Evolutionary conservation across 2,113 vertebrate species (phyloP), one percentile per base, ranked within the genome.

Genomic region (Strix aluco): DNA sequence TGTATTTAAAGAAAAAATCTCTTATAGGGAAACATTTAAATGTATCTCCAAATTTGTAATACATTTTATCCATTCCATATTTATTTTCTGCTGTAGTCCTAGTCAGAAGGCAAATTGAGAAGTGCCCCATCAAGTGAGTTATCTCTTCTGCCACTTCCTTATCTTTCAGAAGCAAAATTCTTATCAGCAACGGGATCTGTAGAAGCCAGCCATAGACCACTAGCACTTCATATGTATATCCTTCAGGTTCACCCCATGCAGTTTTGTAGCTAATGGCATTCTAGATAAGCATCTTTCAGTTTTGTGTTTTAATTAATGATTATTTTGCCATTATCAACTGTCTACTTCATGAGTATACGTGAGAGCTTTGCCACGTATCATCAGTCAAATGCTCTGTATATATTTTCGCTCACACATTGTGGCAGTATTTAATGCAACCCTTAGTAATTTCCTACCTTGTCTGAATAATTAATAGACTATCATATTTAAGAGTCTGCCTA

Each of bases 211-310:
- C 72, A 32, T 26, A 69, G 77, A 42, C 69, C 86, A 92, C 94
- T 89, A 94, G 57, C 55, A 94, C 86, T 82, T 85, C 55, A 4
- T n/a, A 38, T 74, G 30, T 81, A 27, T 77, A 91, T 79, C 80
- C 88, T 91, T 94, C 80, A 86, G 30, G 40, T 92, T 89, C 46
- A 74, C 70, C 66, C 62, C 11, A 25, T 9, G 1, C 57, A 40
- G 2, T 51, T 89, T 87, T 84, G 57, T 57, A 77, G 58, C 61
- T 89, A 95, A 92, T 92, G 77, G 49, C 62, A 38, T 80, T 81
- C 57, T 46, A 91, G 92, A 96, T 92, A 95, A 84, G 74, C 61
- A 94, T 96, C 81, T 91, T 93, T 54, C 81, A 82, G 57, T 63
- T 86, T 88, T 93, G 38, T 75, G 42, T 73, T 61, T 91, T 93